These are phyloP conservation scores for Amorpha juglandis DNA, from an alignment of 2,888 invertebrate species.

Conservation along the genomic window DNA sequence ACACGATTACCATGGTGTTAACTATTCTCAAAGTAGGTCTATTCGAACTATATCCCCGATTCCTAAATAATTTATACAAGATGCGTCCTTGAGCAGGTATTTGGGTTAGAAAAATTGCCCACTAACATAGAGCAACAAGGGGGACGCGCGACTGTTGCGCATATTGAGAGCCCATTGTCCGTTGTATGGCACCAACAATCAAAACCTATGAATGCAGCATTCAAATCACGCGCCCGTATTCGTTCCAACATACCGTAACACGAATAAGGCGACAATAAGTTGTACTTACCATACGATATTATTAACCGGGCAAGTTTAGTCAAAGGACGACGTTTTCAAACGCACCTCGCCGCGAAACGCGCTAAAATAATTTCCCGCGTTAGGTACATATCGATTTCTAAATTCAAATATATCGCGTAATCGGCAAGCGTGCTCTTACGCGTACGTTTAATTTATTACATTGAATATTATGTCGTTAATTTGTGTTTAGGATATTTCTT, in stretches of 20 bases:
- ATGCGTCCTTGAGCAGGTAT: conserved; percentile 74
- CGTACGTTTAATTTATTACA: background rate
- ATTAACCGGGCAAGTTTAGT: conserved; percentile 64
- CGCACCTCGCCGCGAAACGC: conserved; percentile 44
- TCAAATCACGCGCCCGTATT: conserved; percentile 77
- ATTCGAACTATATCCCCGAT: conserved; percentile 40
- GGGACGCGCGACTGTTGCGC: conserved; percentile 57
- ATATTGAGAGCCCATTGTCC: conserved; percentile 75
- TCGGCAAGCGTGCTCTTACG: background rate
- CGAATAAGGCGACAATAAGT: conserved; percentile 74
- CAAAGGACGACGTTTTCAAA: conserved; percentile 71
- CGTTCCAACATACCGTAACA: conserved; percentile 81
- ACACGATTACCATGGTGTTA: background rate
- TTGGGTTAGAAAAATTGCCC: conserved; percentile 75
- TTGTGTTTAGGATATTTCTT: conserved; percentile 12
- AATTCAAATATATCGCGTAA: conserved; percentile 20
- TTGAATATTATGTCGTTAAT: background rate
- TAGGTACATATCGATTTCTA: conserved; percentile 19
- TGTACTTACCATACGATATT: conserved; percentile 59
- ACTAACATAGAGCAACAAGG: conserved; percentile 60
- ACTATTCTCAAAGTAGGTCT: conserved; percentile 24
- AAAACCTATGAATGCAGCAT: conserved; percentile 63
- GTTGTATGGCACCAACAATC: conserved; percentile 65
- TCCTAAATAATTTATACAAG: conserved; percentile 54
- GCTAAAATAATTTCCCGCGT: conserved; percentile 43